Evolutionary conservation across 1,140 invertebrate species (phyloP).

Genomic region (Philotrypesis tridentata): DNA sequence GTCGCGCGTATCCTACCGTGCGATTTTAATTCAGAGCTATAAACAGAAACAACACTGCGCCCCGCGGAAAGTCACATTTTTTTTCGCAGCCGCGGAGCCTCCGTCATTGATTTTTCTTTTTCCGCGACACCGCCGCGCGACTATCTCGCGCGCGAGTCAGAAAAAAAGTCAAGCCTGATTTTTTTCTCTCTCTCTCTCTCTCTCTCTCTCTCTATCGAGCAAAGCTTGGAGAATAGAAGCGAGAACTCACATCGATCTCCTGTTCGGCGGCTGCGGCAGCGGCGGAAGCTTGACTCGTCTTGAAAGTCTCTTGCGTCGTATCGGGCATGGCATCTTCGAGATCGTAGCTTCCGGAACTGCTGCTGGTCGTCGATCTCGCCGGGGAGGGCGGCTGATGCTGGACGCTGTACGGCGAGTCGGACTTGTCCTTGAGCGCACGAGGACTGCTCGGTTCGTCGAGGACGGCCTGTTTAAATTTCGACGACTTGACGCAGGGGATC

Average conservation of each 20-base stretch:
- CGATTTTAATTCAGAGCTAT: neutral
- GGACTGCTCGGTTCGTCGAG: constrained; percentile 68
- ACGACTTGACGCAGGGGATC: constrained; percentile 11
- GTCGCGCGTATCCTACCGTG: neutral
- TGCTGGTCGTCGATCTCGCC: constrained; percentile 70
- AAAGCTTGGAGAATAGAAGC: too few species aligned
- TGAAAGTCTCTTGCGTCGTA: constrained; percentile 57
- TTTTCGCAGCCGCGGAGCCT: neutral
- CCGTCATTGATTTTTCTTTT: too few species aligned
- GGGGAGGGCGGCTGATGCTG: constrained; percentile 64
- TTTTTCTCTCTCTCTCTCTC: too few species aligned
- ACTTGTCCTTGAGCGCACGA: constrained; percentile 66
- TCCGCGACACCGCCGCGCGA: too few species aligned
- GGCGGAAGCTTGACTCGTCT: neutral
- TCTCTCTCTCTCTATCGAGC: too few species aligned
- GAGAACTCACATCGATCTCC: constrained; percentile 64
- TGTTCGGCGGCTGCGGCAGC: constrained; percentile 61
- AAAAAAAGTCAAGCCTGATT: too few species aligned
- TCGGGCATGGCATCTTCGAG: constrained; percentile 69
- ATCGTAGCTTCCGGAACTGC: constrained; percentile 76
- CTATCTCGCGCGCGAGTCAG: too few species aligned
- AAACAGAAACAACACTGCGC: neutral
- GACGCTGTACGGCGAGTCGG: constrained; percentile 57
- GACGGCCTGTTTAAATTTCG: constrained; percentile 59
- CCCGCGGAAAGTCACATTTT: neutral